phyloP scores from a whole-genome alignment of 2,888 invertebrate species.

The Andrena marginata region DNA sequence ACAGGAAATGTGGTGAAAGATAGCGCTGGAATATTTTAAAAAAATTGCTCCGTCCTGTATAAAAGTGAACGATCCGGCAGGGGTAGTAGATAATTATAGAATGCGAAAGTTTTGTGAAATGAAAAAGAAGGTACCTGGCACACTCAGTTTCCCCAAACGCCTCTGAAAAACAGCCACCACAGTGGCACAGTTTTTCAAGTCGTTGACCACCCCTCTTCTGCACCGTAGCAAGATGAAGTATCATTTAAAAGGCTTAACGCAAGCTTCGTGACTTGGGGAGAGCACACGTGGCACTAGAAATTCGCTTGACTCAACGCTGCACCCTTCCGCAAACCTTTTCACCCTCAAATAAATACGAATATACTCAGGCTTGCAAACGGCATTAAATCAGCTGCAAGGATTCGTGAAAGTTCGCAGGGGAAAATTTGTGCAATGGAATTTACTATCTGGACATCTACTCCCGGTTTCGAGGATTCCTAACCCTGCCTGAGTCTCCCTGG shows the following conservation, averaged over 20 bases:
- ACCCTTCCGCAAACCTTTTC: slow-evolving; percentile 6
- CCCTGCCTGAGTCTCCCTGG: too few species aligned
- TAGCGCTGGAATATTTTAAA: background rate
- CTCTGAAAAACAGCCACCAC: background rate
- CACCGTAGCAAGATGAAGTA: slow-evolving; percentile 27
- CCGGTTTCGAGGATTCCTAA: too few species aligned
- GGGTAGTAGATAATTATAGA: background rate
- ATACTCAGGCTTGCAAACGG: background rate
- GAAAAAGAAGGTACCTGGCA: too few species aligned
- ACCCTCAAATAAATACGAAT: background rate
- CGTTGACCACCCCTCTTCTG: slow-evolving; percentile 21
- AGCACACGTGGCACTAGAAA: slow-evolving; percentile 7
- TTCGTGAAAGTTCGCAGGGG: background rate
- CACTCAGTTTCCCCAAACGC: background rate
- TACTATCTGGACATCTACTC: too few species aligned
- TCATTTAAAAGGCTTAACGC: slow-evolving; percentile 18
- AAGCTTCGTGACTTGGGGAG: slow-evolving; percentile 6
- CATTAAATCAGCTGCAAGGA: slow-evolving; percentile 1
- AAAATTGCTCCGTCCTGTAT: background rate
- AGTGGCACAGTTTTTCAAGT: slow-evolving; percentile 8
- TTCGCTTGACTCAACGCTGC: slow-evolving; percentile 10
- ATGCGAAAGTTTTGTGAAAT: background rate
- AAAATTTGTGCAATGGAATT: background rate
- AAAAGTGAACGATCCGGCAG: background rate
- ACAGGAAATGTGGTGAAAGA: background rate